Evolutionary conservation across 2,113 vertebrate genomes (phyloP).

Genomic region (Noturus placidus): DNA sequence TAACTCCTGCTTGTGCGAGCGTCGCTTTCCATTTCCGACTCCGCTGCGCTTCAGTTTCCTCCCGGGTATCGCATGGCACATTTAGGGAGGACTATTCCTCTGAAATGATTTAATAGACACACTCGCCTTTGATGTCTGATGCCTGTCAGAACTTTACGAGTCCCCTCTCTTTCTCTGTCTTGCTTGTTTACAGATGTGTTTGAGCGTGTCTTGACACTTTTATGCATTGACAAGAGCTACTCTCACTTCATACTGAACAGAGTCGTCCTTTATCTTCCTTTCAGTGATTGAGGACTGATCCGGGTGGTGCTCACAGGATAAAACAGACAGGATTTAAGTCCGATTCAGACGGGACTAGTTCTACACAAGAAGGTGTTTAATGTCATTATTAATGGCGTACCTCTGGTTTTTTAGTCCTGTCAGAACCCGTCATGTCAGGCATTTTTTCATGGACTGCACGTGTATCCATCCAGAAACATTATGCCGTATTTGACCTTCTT

Average conservation of each 20-base stretch:
- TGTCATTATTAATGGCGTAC: not conserved
- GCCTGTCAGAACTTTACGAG: slow-evolving; percentile 41
- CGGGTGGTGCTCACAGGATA: not conserved
- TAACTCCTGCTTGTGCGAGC: not conserved
- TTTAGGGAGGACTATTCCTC: slow-evolving; percentile 51
- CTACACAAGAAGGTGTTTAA: not conserved
- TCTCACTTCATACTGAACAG: slow-evolving; percentile 44
- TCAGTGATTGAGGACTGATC: slow-evolving; percentile 19
- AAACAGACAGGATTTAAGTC: not conserved
- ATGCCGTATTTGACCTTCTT: not conserved
- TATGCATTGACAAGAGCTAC: slow-evolving; percentile 18
- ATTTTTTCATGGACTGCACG: not conserved
- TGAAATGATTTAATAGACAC: slow-evolving; percentile 52
- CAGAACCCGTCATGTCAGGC: not conserved
- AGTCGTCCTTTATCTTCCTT: slow-evolving; percentile 37
- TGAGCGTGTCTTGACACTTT: slow-evolving; percentile 47
- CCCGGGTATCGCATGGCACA: slow-evolving; percentile 38
- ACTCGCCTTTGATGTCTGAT: slow-evolving; percentile 54
- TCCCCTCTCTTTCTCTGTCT: slow-evolving; percentile 25
- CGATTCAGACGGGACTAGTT: not conserved
- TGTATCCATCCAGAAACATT: not conserved
- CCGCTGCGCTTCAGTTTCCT: slow-evolving; percentile 43
- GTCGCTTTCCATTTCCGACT: slow-evolving; percentile 15
- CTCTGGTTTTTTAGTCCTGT: not conserved
- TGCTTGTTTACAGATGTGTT: slow-evolving; percentile 45